Evolutionary conservation across 2,113 vertebrate species (phyloP), one percentile per base, ranked within the genome.

Genomic region (Grammomys surdaster): DNA sequence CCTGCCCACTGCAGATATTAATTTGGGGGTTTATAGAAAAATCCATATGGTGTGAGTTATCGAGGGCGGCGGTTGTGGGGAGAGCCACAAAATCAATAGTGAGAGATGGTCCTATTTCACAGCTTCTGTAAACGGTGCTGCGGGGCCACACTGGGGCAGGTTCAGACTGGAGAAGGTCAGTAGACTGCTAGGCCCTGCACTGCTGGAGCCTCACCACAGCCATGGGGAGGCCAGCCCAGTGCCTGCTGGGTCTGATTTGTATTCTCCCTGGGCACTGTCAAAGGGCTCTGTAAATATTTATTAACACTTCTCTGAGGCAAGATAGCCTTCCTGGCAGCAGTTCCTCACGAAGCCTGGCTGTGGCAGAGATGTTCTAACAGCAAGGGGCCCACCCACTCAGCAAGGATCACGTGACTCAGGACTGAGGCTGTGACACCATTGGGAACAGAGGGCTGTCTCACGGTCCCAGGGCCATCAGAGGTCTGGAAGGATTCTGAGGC

Each of bases 11-110:
- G 96, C 98, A 98, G 98, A 98, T 98, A 98, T 98, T 98, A 98
- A 98, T 98, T 98, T 97, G 99, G 99, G 99, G 98, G 98, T 98
- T 99, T 99, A 99, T 99, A 99, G 98, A 98, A 99, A 99, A 99
- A 99, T 99, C 99, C 97, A 99, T 99, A 98, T 46, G 24, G 98
- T 98, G 98, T 99, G 99, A 99, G 99, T 99, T 99, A 99, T 99
- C 99, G 99, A 99, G 99, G 98, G 98, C 98, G 95, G 97, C 96
- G 95, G 98, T 98, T 97, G 95, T 73, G 80, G 98, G 95, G 96
- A 98, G 97, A 97, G 97, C 98, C 99, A 99, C 98, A 98, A 99
- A 99, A 99, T 99, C 99, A 93, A 99, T 99, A 97, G 96, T 98
- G 99, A 99, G 98, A 98, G 99, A 99, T 99, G 98, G 98, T 98